Base-by-base conservation (phyloP, 2,797 vertebrate species). In the Crocodylus rhombifer region DNA sequence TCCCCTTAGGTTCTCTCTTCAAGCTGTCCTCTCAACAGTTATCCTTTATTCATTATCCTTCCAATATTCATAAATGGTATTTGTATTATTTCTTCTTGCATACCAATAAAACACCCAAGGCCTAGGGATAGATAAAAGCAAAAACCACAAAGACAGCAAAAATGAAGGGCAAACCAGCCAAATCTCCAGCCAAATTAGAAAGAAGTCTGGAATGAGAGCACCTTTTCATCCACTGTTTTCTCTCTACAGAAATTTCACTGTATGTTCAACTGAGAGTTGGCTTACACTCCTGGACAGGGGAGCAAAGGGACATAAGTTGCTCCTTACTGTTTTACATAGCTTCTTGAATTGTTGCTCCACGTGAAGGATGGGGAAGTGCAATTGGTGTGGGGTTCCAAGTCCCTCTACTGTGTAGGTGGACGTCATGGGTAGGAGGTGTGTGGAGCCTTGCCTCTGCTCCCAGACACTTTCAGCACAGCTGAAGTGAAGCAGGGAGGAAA, bases 21-120 rank as follows among this genome's bases (percentile, higher is more conserved):
- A 80, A 15, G 23, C 33, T 56, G 81, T 75, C 74, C 60, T 64
- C 87, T 92, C 63, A 13, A 42, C 78, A 69, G 2, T 8, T 23
- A 51, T 33, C 55, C 7, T 33, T 4, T 36, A n/a, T 64, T 55
- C 36, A 67, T 58, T 36, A 55, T 9, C 82, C 23, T 82, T 56
- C 76, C 18, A 23, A 51, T 21, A 15, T 36, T 11, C n/a, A 25
- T 60, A 58, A 61, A 60, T 26, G n/a, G 13, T 28, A 6, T 14
- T 14, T n/a, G 3, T 11, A 57, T 55, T 55, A 56, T 82, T n/a
- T 57, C 74, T 51, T 28, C 0, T 0, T 1, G n/a, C 1, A 0
- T 4, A 33, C 12, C 51, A 25, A 16, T 33, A 26, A 51, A 33
- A 7, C 9, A 51, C 63, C 63, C 63, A 64, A 15, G 28, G 26